These are phyloP conservation scores for Babyrousa celebensis DNA, from an alignment of 2,797 vertebrate genomes.

Conservation along the genomic window DNA sequence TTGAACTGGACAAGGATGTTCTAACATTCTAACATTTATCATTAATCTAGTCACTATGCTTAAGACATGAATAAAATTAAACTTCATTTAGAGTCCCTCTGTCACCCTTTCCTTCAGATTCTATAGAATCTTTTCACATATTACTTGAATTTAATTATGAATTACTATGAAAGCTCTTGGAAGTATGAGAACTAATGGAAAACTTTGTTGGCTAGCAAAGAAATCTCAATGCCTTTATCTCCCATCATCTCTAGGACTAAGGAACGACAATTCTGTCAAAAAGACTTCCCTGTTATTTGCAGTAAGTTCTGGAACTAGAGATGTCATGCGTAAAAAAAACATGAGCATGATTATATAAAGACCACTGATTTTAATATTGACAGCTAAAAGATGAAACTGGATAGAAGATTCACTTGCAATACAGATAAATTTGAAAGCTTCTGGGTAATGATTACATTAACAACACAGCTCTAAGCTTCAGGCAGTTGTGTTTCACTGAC, in stretches of 20 bases:
- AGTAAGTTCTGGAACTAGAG: slow-evolving; percentile 4
- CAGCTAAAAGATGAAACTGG: slow-evolving; percentile 2
- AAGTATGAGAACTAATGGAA: slow-evolving; percentile 28
- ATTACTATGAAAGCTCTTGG: slow-evolving; percentile 11
- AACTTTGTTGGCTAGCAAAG: slow-evolving; percentile 41
- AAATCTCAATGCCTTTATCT: background rate
- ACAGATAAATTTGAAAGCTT: slow-evolving; percentile 11
- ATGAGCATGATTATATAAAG: background rate
- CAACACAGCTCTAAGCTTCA: background rate
- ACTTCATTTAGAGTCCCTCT: background rate
- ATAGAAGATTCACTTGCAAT: slow-evolving; percentile 14
- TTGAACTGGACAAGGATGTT: slow-evolving; percentile 36
- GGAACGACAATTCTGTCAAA: slow-evolving; percentile 53
- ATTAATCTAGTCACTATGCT: background rate
- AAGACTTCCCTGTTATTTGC: slow-evolving; percentile 5
- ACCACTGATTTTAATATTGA: slow-evolving; percentile 36
- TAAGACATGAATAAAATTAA: slow-evolving; percentile 41
- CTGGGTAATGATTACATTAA: background rate
- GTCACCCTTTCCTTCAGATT: slow-evolving; percentile 9
- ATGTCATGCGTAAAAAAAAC: slow-evolving; percentile 33
- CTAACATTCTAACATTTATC: background rate
- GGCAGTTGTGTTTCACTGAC: slow-evolving; percentile 4
- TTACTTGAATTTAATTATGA: slow-evolving; percentile 50
- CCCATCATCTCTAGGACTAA: background rate
- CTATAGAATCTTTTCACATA: background rate